Base-by-base conservation (phyloP, 1,140 invertebrate genomes). In the Drosophila biarmipes region DNA sequence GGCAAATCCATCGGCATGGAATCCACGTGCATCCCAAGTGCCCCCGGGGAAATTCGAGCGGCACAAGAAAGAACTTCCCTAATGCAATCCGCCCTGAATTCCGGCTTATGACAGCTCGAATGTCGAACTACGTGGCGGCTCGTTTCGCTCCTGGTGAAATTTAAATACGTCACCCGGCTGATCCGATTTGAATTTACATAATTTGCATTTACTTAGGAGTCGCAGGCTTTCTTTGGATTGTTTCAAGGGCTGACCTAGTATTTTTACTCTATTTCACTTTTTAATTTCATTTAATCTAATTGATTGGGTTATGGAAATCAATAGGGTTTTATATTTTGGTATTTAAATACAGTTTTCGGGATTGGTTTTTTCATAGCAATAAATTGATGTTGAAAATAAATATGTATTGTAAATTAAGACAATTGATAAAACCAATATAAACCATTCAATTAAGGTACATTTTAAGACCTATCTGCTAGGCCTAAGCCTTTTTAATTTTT, bases 41-140 rank as follows among this genome's bases (percentile, higher is more conserved):
- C 42, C 46, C 46, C 29, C 43, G n/a, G 40, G 17, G 58, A 53
- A 75, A 74, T 56, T 68, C 38, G 46, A 49, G 53, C 46, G 34
- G 38, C 35, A 21, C 10, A 40, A 38, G 45, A 54, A 48, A 43
- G 53, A 62, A 43, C 68, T 67, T 56, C 54, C 53, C 49, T 78
- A 85, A 85, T 78, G 78, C 81, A 77, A 81, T 80, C 67, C 49
- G 40, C 52, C 45, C 40, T 58, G 67, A 81, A 56, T 56, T 75
- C 57, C 34, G 66, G 53, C 37, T 49, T 59, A 59, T 72, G 53
- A 43, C 66, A 45, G 54, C 66, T 69, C 42, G 64, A 69, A 73
- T 73, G 55, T 72, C 67, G 54, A 59, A 72, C 29, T 38, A 35
- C 59, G 58, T 73, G 56, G 66, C 19, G 42, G 14, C 29, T n/a